Conservation (phyloP, 92 coral and sea anemone species). For the Actinernus sp. region DNA sequence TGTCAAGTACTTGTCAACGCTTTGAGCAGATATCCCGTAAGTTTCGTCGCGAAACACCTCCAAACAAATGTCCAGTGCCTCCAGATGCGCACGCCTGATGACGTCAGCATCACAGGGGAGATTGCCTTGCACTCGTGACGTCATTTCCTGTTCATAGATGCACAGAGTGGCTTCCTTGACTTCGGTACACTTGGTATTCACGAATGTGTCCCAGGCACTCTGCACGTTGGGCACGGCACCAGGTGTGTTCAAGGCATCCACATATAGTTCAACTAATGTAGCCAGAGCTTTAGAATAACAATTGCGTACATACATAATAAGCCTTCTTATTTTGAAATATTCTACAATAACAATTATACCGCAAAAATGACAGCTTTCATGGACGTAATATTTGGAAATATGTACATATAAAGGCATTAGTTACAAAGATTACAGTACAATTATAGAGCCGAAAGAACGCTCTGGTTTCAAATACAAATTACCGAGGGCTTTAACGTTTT, state of each 20-base stretch:
- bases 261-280: conserved; percentile 72
- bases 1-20: conserved; percentile 59
- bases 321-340: too few relatives aligned
- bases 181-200: conserved; percentile 62
- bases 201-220: conserved; percentile 85
- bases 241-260: conserved; percentile 88
- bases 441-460: too few relatives aligned
- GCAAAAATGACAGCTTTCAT: too few relatives aligned
- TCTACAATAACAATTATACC: too few relatives aligned
- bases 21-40: conserved; percentile 40
- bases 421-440: too few relatives aligned
- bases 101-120: conserved; percentile 71
- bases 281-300: conserved; percentile 62
- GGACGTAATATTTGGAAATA: too few relatives aligned
- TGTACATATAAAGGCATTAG: too few relatives aligned
- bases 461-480: too few relatives aligned
- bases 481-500: too few relatives aligned
- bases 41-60: conserved; percentile 51
- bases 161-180: conserved; percentile 32
- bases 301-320: too few relatives aligned
- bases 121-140: conserved; percentile 28
- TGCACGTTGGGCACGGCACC: conserved; percentile 87
- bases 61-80: conserved; percentile 49
- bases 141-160: conserved; percentile 53
- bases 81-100: conserved; percentile 52